These are phyloP conservation scores for Oreochromis grahami DNA, from an alignment of 2,797 vertebrate species.

Conservation along the genomic window DNA sequence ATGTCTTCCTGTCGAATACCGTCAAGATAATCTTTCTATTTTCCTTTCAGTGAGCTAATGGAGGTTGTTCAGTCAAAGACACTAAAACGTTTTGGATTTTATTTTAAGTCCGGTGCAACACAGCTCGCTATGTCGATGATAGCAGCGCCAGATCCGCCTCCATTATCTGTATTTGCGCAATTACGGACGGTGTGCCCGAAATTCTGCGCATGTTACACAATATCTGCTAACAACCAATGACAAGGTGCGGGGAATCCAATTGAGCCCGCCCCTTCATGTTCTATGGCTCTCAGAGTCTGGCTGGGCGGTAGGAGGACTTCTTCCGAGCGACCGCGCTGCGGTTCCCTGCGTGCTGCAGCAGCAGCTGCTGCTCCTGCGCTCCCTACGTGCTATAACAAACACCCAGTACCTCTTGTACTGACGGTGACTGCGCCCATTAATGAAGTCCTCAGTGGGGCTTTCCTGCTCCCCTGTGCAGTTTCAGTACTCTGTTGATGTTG, in stretches of 20 bases:
- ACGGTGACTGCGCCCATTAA: neutral
- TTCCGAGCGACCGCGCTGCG: constrained; percentile 37
- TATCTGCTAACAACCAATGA: constrained; percentile 48
- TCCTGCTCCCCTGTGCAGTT: neutral
- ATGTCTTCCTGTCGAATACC: neutral
- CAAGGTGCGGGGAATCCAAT: neutral
- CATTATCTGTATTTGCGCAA: constrained; percentile 45
- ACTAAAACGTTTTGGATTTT: neutral
- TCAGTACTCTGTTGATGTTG: neutral
- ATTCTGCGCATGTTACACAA: constrained; percentile 35
- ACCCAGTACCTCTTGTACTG: neutral
- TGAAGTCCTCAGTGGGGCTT: neutral
- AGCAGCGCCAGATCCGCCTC: neutral
- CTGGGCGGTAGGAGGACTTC: constrained; percentile 14
- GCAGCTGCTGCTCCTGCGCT: constrained; percentile 18
- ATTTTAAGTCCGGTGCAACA: neutral
- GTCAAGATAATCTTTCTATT: neutral
- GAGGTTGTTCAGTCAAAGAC: neutral
- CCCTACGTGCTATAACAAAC: neutral
- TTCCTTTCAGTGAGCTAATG: neutral
- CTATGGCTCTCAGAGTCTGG: constrained; percentile 16
- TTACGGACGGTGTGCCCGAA: constrained; percentile 47
- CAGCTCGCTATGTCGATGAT: neutral
- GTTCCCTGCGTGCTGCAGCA: constrained; percentile 20
- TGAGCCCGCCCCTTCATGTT: constrained; percentile 56